Evolutionary conservation across 1,140 invertebrate genomes (phyloP).

Genomic region (Polypedilum vanderplanki): DNA sequence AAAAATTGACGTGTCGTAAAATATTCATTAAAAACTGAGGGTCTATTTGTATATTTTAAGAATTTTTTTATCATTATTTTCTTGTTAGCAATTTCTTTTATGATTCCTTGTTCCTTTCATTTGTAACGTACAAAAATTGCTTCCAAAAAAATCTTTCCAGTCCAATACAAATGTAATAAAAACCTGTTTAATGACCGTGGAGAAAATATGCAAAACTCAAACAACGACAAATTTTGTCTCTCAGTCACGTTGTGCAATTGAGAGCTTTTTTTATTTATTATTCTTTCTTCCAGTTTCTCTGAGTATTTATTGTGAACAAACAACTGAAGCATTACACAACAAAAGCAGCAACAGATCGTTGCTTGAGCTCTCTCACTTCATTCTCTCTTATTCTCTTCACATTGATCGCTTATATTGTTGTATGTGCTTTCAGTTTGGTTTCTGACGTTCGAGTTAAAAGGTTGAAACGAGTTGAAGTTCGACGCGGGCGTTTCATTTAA

Average conservation of each 20-base stretch:
- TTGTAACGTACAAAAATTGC: too few relatives aligned
- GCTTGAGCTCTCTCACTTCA: neutral
- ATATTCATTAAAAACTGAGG: too few relatives aligned
- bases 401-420: neutral
- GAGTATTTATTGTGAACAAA: constrained; percentile 26
- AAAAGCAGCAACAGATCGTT: neutral
- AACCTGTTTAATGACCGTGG: constrained; percentile 11
- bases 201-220: constrained; percentile 19
- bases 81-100: too few relatives aligned
- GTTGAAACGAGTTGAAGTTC: neutral
- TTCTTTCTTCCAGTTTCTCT: constrained; percentile 5
- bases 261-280: neutral
- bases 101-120: too few relatives aligned
- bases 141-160: too few relatives aligned
- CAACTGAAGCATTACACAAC: constrained; percentile 26
- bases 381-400: neutral
- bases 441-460: constrained; percentile 20
- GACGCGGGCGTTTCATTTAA: neutral
- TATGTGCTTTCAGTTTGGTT: neutral
- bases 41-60: too few relatives aligned
- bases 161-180: neutral
- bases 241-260: constrained; percentile 14
- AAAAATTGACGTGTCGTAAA: too few relatives aligned
- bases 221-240: neutral
- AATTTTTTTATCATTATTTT: too few relatives aligned